phyloP scores from a whole-genome alignment of 1,140 invertebrate genomes.

The Chrysomallon squamiferum region DNA sequence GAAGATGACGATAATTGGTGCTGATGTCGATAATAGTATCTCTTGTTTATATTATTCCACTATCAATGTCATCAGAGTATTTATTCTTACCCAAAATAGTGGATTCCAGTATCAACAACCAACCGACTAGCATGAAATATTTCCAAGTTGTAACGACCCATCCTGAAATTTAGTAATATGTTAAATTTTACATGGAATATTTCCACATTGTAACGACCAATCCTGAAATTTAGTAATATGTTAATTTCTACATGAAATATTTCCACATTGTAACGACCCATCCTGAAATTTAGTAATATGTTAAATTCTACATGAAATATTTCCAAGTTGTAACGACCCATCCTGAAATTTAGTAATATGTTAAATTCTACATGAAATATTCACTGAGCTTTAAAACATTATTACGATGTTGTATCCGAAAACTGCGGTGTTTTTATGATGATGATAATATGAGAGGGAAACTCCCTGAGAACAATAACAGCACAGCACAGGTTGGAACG shows the following conservation, averaged over 20 bases:
- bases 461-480: no score
- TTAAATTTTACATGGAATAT: slow-evolving; percentile 54
- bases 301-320: no score
- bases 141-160: slow-evolving; percentile 59
- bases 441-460: no score
- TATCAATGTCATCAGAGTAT: no score
- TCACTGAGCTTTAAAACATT: neutral
- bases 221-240: slow-evolving; percentile 25
- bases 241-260: slow-evolving; percentile 57
- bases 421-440: no score
- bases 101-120: slow-evolving; percentile 66
- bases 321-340: slow-evolving; percentile 59
- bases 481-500: no score
- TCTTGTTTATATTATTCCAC: no score
- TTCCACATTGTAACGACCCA: slow-evolving; percentile 59
- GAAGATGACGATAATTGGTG: no score
- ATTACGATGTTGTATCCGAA: no score
- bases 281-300: slow-evolving; percentile 25
- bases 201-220: slow-evolving; percentile 59
- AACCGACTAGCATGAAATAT: slow-evolving; percentile 61
- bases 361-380: neutral
- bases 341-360: slow-evolving; percentile 25
- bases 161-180: slow-evolving; percentile 25
- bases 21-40: no score
- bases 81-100: slow-evolving; percentile 59